Evolutionary conservation across 2,888 invertebrate species (phyloP).

Genomic region (Dichetophora obliterata): DNA sequence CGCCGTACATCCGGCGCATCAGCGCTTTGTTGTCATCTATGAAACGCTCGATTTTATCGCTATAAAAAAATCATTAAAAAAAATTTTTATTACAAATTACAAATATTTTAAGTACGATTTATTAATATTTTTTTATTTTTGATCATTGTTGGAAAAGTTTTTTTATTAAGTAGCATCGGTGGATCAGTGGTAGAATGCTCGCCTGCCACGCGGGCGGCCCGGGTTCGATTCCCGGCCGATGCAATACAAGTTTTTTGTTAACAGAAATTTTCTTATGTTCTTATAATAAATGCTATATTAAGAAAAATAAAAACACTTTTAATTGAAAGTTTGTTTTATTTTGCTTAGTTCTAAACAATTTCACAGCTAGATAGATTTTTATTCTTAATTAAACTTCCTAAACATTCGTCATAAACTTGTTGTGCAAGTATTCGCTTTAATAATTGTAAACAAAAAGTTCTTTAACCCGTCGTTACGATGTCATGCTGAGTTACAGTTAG

Average conservation of each 20-base stretch:
- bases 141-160: background rate
- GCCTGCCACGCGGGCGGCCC: slow-evolving; percentile 51
- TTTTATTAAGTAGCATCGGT: slow-evolving; percentile 37
- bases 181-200: slow-evolving; percentile 46
- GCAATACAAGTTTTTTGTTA: slow-evolving; percentile 45
- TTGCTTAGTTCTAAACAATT: no score
- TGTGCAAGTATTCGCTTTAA: no score
- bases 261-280: no score
- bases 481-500: no score
- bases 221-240: slow-evolving; percentile 57
- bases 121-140: background rate
- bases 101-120: no score
- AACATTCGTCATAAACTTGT: no score
- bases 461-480: no score
- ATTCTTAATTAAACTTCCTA: no score
- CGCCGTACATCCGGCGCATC: slow-evolving; percentile 94
- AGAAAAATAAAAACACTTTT: no score
- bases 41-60: slow-evolving; percentile 90
- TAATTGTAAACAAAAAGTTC: no score
- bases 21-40: slow-evolving; percentile 95
- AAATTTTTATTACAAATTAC: background rate
- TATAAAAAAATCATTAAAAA: slow-evolving; percentile 64
- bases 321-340: background rate
- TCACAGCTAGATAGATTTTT: no score
- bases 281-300: no score